phyloP scores from a whole-genome alignment of 2,113 vertebrate genomes.

The Stomatorhinus ivindoensis region DNA sequence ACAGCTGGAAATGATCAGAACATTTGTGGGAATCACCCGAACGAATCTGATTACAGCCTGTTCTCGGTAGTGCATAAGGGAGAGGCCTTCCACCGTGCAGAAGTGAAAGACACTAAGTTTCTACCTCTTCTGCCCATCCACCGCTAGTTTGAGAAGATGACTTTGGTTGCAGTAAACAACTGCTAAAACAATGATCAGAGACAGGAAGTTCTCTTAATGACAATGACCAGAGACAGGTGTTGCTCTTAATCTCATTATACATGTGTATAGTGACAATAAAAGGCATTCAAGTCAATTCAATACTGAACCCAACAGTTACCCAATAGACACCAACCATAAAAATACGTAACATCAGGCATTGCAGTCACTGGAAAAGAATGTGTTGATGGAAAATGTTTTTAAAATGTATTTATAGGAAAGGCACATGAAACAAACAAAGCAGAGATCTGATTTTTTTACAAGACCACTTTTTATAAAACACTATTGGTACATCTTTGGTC shows the following conservation, averaged over 20 bases:
- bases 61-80: background rate
- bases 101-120: background rate
- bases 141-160: background rate
- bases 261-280: too few species aligned
- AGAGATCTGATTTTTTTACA: background rate
- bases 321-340: background rate
- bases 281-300: too few species aligned
- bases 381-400: background rate
- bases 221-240: too few species aligned
- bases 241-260: too few species aligned
- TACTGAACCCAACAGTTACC: background rate
- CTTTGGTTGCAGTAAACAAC: background rate
- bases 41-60: background rate
- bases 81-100: background rate
- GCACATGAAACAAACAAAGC: background rate
- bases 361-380: background rate
- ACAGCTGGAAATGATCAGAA: background rate
- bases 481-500: background rate
- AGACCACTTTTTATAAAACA: background rate
- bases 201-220: background rate
- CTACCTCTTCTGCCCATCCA: background rate
- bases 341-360: background rate
- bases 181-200: background rate
- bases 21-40: background rate
- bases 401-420: background rate